Base-by-base conservation (phyloP, 2,888 invertebrate species). In the Drosophila nigricruria region DNA sequence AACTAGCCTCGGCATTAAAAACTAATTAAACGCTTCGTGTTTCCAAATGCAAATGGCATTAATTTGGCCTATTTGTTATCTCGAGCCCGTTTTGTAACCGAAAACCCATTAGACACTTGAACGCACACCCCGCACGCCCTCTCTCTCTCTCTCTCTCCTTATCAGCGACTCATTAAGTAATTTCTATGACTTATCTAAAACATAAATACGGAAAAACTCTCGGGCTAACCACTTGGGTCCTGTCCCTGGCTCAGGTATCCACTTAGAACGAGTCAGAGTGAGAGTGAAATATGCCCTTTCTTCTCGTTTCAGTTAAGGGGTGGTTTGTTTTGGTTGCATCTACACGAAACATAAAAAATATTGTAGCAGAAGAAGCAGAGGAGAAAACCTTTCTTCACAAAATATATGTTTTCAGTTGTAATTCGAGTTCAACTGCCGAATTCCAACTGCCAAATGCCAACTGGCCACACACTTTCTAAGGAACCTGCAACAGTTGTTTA, bases 301-400 rank as follows among this genome's bases (percentile, higher is more conserved):
- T 18, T 42, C 18, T 25, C 25, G 47, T 27, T 36, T 20, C 20
- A 52, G 63, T 71, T 59, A 65, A 81, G 83, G 89, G 91, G 81
- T 77, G 91, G 76, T 91, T 91, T 91, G 91, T 91, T 91, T 88
- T 89, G 91, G 91, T 83, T 78, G 65, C 71, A 56, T 62, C 52
- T 53, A 50, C 63, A 34, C 34, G 42, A 40, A 59, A 73, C 38
- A 45, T 49, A 52, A 58, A 49, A 49, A 18, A n/a, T n/a, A 2
- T 18, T 1, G 9, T 9, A 43, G 23, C 14, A 16, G 23, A 8
- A 6, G 16, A 3, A 45, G 16, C 12, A 5, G 12, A 20, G 8
- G 45, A 12, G 47, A 30, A 30, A 66, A 64, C 62, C 71, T 73
- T 79, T 79, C 69, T 64, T 66, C 50, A 25, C 30, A 74, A 30